Evolutionary conservation across 2,113 vertebrate genomes (phyloP), one percentile per base, ranked within the genome.

Genomic region (Nymphicus hollandicus): DNA sequence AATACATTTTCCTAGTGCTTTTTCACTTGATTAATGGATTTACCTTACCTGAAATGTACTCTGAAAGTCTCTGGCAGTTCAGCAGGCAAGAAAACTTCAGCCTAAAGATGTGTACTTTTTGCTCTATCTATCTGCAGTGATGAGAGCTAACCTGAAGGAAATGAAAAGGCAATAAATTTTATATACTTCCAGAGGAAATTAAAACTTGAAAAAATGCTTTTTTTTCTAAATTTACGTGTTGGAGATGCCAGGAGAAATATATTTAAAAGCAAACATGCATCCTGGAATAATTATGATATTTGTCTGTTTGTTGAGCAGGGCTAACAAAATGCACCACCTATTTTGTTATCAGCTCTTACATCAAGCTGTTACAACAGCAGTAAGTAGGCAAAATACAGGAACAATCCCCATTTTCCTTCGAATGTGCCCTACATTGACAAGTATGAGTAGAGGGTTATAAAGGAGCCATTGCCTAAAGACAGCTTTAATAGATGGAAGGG

Each of bases 131-230:
- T 58, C 64, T 90, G 46, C 1, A 1, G 33, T 4, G 9, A 41
- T 78, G 68, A 88, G 46, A 73, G 23, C 29, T 70, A 58, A 53
- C 58, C 81, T 89, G 76, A 71, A 89, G 66, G 44, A 87, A 37
- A 72, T 29, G 47, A 55, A 89, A 86, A 86, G 27, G 24, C 60
- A 71, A 10, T 71, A 29, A 83, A 55, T 73, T 49, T 76, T 79
- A 56, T n/a, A 31, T 58, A 44, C 13, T 89, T 76, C 61, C 61
- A 24, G 15, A 83, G 27, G 33, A 85, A 91, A 80, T 50, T 50
- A 39, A 89, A 69, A 77, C 19, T 22, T n/a, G 12, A 60, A 72
- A 63, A 86, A 49, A 31, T 4, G 4, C 1, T 4, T 61, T 35
- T 58, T 58, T 47, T 70, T 44, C n/a, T 49, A 29, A 81, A 69